phyloP scores from a whole-genome alignment of 2,888 invertebrate species.

The Synergus laeviventris region DNA sequence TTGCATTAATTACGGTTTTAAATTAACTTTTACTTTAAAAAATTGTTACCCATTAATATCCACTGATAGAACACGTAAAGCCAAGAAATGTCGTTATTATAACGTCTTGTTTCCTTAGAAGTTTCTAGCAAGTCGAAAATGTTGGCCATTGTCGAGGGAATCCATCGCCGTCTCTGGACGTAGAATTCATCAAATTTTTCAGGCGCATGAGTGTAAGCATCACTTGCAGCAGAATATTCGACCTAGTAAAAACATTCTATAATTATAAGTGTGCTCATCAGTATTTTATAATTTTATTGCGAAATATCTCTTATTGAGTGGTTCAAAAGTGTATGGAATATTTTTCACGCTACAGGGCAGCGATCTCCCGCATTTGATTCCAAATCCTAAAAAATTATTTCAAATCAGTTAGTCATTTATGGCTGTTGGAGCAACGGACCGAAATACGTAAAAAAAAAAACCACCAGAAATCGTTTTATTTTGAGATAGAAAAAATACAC shows the following conservation, averaged over 20 bases:
- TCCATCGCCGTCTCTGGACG: conserved; percentile 96
- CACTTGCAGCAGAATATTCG: conserved; percentile 96
- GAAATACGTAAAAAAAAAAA: no score
- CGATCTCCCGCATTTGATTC: no score
- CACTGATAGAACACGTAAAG: conserved; percentile 87
- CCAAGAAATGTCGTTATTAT: conserved; percentile 93
- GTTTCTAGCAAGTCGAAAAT: conserved; percentile 91
- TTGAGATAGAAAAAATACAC: no score
- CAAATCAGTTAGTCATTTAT: no score
- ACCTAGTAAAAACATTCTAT: conserved; percentile 71
- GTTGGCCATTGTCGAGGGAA: conserved; percentile 97
- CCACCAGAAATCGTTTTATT: no score
- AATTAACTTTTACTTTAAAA: background rate
- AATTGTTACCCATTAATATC: conserved; percentile 79
- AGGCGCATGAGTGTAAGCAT: conserved; percentile 96
- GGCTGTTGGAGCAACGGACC: no score
- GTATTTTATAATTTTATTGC: background rate
- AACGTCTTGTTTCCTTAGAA: conserved; percentile 85
- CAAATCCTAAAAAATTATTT: background rate
- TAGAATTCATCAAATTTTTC: conserved; percentile 95
- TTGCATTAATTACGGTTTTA: background rate
- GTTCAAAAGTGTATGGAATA: no score
- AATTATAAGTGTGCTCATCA: background rate
- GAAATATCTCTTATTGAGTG: no score
- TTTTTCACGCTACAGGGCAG: no score